These are phyloP conservation scores for Araneus ventricosus DNA, from an alignment of 1,140 invertebrate genomes.

Conservation along the genomic window DNA sequence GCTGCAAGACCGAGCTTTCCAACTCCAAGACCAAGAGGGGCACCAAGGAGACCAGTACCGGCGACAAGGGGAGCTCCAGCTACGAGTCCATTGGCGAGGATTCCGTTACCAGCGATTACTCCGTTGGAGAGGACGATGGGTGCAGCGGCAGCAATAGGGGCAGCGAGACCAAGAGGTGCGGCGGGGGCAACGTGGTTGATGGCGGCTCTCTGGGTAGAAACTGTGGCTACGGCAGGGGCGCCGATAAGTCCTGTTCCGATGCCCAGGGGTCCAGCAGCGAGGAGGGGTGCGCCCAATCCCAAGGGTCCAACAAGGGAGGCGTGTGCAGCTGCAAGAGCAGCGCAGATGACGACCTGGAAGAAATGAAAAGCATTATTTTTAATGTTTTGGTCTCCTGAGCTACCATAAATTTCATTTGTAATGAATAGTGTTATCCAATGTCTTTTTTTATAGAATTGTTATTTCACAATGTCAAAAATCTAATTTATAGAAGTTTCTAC, in stretches of 20 bases:
- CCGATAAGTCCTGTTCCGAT: not conserved
- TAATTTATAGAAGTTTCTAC: too few species aligned
- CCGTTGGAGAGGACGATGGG: not conserved
- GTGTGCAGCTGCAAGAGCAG: too few species aligned
- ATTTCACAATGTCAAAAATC: too few species aligned
- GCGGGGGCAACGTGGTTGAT: constrained; percentile 5
- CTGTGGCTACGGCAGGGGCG: not conserved
- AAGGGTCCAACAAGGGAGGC: too few species aligned
- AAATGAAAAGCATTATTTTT: too few species aligned
- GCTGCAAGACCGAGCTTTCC: not conserved
- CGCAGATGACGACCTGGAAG: too few species aligned
- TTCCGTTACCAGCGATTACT: not conserved
- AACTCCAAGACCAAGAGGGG: not conserved
- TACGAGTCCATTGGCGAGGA: not conserved
- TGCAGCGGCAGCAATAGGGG: not conserved
- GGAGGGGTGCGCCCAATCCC: not conserved
- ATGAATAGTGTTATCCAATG: too few species aligned
- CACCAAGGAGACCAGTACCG: not conserved
- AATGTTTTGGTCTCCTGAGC: too few species aligned
- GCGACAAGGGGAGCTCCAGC: not conserved
- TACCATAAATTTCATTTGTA: too few species aligned
- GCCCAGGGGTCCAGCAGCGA: not conserved
- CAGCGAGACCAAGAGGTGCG: not conserved
- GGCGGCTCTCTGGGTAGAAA: not conserved
- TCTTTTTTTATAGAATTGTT: too few species aligned